Base-by-base conservation (phyloP, 1,140 invertebrate genomes). In the Geopemphigus sp. region DNA sequence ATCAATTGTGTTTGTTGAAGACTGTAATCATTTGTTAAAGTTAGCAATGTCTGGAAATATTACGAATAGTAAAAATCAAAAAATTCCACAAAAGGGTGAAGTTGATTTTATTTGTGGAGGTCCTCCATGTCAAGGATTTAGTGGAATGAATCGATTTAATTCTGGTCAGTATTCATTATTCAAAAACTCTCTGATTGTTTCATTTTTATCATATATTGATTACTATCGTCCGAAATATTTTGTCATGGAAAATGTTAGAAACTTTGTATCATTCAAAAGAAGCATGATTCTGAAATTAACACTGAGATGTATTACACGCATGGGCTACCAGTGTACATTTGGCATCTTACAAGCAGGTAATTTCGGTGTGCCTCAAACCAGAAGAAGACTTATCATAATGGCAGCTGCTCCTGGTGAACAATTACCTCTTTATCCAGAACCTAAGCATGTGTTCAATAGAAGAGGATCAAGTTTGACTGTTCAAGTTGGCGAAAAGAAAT, bases 81-180 rank as follows among this genome's bases (percentile, higher is more conserved):
- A 85, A 15, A 85, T 95, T 54, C 94, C 95, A 1, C 85, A 89
- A 83, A 92, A 90, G 84, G 93, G 93, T 10, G 92, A 95, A 81
- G 93, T 96, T 1, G 93, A 96, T 82, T 84, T 96, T 56, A 84
- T 96, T 5, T 94, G 93, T 84, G 95, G 94, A 54, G 94, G 94
- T 8, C 94, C 94, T n/a, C 94, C 94, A 1, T 96, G 94, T 85
- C 95, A 96, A 86, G 94, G 94, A 0, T 96, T 95, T 85, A 94
- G 92, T 81, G 93, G 92, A 32, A 95, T 96, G 93, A 96, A 96
- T 86, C 87, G 94, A 24, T 96, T 96, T 84, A 95, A 94, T 85
- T 91, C 90, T 0, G 86, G 93, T n/a, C 91, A 95, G 83, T 95
- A 95, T 85, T 95, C 94, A 0, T 87, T 90, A 39, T 95, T 96